Percentiles rank a stretch among this genome's conserved stretches.
Conservation (phyloP, 2,113 vertebrate genomes). For the Gallinago jamesoni region DNA sequence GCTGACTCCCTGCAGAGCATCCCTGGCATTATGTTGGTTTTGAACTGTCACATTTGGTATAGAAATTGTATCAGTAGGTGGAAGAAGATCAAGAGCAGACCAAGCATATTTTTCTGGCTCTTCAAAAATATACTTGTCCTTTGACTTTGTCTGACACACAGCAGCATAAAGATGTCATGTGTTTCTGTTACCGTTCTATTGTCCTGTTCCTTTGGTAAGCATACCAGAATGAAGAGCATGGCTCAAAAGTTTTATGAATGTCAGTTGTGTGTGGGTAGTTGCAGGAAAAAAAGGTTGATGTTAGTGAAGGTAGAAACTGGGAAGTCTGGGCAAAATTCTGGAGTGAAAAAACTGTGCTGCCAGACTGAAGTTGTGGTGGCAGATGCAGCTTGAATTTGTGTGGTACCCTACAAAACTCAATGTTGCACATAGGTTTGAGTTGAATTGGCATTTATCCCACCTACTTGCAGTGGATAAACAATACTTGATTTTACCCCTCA, state of each 20-base stretch:
- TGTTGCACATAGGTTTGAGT: neutral
- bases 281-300: neutral
- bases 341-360: neutral
- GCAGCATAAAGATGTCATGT: neutral
- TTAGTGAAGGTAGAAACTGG: neutral
- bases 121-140: neutral
- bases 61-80: neutral
- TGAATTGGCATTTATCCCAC: neutral
- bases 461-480: neutral
- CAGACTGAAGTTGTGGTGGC: neutral
- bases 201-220: neutral
- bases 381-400: neutral
- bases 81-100: neutral
- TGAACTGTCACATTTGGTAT: neutral
- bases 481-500: neutral
- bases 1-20: neutral
- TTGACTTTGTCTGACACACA: neutral
- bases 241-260: neutral
- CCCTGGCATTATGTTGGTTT: neutral
- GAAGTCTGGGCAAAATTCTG: neutral
- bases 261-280: neutral
- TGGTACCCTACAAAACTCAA: neutral
- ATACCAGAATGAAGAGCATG: neutral
- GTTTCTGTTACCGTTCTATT: neutral
- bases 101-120: neutral